These are phyloP conservation scores for Lepidothrix coronata DNA, from an alignment of 2,113 vertebrate species.

Conservation along the genomic window DNA sequence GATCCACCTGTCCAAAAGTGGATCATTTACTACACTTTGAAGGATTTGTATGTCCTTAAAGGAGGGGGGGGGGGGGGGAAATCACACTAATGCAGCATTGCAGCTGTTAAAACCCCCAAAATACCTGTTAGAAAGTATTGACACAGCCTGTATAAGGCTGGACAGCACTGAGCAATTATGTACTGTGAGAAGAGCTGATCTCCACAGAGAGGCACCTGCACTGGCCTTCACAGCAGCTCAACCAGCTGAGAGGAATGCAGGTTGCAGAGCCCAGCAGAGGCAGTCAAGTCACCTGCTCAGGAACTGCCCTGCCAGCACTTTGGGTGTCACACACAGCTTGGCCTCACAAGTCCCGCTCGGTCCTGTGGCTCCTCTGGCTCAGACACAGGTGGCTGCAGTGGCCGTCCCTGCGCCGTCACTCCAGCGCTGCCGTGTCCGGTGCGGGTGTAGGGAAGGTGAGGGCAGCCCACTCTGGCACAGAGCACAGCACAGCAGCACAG, in stretches of 20 bases:
- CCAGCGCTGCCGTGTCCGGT: not conserved
- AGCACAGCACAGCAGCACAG: not conserved
- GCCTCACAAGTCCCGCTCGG: rapidly evolving
- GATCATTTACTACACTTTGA: not conserved
- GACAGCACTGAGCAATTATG: not conserved
- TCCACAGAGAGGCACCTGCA: not conserved
- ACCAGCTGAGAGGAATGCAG: not conserved
- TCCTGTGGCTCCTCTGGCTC: not conserved
- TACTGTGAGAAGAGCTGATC: not conserved
- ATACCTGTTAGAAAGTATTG: not conserved
- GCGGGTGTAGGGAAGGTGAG: rapidly evolving
- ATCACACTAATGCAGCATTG: not conserved
- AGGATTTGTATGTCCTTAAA: not conserved
- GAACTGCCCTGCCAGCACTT: not conserved
- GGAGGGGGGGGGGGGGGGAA: not conserved
- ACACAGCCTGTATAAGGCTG: not conserved
- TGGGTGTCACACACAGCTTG: rapidly evolving
- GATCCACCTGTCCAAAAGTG: not conserved
- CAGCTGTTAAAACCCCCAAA: not conserved
- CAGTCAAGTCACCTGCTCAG: not conserved
- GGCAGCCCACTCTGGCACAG: rapidly evolving
- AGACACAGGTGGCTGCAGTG: not conserved
- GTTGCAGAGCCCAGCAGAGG: not conserved
- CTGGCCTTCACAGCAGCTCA: not conserved
- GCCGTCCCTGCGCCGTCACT: rapidly evolving